phyloP scores from a whole-genome alignment of 2,888 invertebrate genomes.

The Patella depressa region DNA sequence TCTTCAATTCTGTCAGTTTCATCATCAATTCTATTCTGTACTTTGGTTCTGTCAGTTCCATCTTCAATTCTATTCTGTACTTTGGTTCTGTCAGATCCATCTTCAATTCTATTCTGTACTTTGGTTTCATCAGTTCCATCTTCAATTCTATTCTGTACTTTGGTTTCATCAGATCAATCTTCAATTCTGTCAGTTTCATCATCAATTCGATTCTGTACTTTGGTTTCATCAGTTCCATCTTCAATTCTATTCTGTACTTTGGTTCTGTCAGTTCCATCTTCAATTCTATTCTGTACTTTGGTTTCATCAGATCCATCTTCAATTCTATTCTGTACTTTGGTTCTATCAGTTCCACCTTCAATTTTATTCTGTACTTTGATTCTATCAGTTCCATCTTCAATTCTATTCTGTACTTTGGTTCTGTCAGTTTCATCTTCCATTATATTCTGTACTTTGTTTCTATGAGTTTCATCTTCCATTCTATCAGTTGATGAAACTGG shows the following conservation, averaged over 20 bases:
- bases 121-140: background rate
- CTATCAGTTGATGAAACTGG: background rate
- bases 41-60: background rate
- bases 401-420: background rate
- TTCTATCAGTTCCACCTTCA: background rate
- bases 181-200: background rate
- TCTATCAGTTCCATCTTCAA: background rate
- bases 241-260: background rate
- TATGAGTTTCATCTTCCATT: background rate
- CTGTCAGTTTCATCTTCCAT: background rate
- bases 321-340: background rate
- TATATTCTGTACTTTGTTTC: background rate
- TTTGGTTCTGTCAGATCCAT: background rate
- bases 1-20: background rate
- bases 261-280: too few species aligned
- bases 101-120: background rate
- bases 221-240: background rate
- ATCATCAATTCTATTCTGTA: background rate
- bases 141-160: background rate
- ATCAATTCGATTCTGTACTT: background rate
- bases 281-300: too few species aligned
- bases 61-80: background rate
- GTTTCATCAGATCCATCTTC: too few species aligned
- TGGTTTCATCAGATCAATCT: background rate
- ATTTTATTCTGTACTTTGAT: background rate